These are phyloP conservation scores for Pheosia gnoma DNA, from an alignment of 2,888 invertebrate genomes.

Conservation along the genomic window DNA sequence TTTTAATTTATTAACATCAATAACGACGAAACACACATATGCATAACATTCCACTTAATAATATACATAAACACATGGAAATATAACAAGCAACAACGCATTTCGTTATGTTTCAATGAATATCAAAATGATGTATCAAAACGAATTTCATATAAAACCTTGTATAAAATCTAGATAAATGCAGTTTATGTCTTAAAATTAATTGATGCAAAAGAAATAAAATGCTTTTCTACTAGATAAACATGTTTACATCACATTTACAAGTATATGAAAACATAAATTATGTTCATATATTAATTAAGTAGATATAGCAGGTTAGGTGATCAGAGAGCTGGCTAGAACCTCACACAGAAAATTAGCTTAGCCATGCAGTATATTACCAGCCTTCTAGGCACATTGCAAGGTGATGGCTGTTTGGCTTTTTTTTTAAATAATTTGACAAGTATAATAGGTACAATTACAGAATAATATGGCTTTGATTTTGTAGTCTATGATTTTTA, in stretches of 20 bases:
- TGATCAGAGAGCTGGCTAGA: too few relatives aligned
- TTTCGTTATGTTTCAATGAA: neutral
- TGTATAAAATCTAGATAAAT: conserved; percentile 3
- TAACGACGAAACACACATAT: neutral
- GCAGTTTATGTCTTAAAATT: neutral
- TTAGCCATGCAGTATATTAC: too few relatives aligned
- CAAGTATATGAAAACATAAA: neutral
- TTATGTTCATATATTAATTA: neutral
- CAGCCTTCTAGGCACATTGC: too few relatives aligned
- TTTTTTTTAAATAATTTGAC: too few relatives aligned
- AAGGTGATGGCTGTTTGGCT: too few relatives aligned
- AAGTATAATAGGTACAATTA: too few relatives aligned
- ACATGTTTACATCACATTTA: neutral
- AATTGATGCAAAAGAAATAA: neutral
- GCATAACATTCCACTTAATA: neutral
- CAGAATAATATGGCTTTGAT: too few relatives aligned
- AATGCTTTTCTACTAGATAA: neutral
- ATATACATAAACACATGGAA: conserved; percentile 1
- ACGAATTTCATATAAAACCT: neutral
- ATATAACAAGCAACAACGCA: conserved; percentile 1
- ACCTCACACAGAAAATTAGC: too few relatives aligned
- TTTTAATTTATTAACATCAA: neutral
- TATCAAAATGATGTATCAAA: neutral
- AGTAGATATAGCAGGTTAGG: neutral
- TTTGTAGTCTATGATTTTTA: neutral